These are phyloP conservation scores for Ischnura elegans DNA, from an alignment of 2,888 invertebrate species.

Conservation along the genomic window DNA sequence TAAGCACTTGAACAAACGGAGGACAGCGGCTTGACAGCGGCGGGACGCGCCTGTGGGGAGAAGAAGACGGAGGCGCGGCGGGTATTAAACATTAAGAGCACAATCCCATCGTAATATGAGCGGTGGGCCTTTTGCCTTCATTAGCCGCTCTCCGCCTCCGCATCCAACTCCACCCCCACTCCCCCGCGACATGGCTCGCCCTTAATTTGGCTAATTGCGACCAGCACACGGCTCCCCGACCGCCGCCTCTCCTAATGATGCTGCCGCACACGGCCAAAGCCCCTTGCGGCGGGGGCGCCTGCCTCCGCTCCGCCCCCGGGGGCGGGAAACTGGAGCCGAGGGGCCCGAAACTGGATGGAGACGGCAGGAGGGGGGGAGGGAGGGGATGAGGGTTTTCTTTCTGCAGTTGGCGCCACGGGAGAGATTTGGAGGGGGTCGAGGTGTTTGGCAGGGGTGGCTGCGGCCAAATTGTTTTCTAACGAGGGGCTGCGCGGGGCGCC, in stretches of 20 bases:
- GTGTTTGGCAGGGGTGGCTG: neutral
- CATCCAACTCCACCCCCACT: neutral
- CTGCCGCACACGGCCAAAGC: neutral
- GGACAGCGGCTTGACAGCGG: neutral
- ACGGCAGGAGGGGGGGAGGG: neutral
- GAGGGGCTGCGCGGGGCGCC: neutral
- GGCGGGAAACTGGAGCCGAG: neutral
- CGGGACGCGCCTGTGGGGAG: neutral
- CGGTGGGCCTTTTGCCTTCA: neutral
- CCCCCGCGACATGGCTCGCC: neutral
- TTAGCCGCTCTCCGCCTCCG: neutral
- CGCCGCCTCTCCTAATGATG: conserved; percentile 11
- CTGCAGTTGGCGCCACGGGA: conserved; percentile 6
- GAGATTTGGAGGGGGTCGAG: neutral
- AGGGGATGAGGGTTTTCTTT: neutral
- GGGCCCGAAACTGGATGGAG: neutral
- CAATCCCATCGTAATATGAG: conserved; percentile 6
- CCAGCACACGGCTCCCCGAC: neutral
- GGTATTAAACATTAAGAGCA: neutral
- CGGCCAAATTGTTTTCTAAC: conserved; percentile 26
- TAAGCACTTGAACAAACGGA: neutral
- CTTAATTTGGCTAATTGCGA: conserved; percentile 20
- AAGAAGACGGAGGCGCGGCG: neutral
- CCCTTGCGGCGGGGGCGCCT: neutral
- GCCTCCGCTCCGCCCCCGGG: neutral